These are phyloP conservation scores for Stenurella melanura DNA, from an alignment of 2,888 invertebrate species.

Conservation along the genomic window DNA sequence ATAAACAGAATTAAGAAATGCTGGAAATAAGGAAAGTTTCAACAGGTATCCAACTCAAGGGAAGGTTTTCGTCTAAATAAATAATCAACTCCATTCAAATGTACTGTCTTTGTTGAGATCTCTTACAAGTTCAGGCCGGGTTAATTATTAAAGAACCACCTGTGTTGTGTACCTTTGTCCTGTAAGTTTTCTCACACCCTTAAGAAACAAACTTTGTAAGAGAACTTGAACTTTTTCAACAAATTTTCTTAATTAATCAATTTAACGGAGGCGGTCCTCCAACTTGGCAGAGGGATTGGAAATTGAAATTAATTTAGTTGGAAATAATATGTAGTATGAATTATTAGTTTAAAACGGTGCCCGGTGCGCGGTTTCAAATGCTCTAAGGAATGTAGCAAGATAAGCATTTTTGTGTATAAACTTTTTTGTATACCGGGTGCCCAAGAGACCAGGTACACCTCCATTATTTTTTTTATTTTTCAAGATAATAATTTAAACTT, in stretches of 20 bases:
- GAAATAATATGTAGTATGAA: too few relatives aligned
- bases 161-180: constrained; percentile 42
- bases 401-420: too few relatives aligned
- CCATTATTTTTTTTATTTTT: too few relatives aligned
- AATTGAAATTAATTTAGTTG: neutral
- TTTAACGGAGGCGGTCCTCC: neutral
- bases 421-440: too few relatives aligned
- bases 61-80: constrained; percentile 24
- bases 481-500: too few relatives aligned
- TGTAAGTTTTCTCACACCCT: constrained; percentile 36
- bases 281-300: constrained; percentile 1
- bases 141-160: constrained; percentile 47
- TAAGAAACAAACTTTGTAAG: constrained; percentile 10
- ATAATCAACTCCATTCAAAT: constrained; percentile 27
- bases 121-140: constrained; percentile 25
- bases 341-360: too few relatives aligned
- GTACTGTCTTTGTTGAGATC: constrained; percentile 28
- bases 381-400: too few relatives aligned
- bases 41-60: constrained; percentile 26
- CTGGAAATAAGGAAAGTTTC: constrained; percentile 30
- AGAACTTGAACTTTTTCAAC: constrained; percentile 18
- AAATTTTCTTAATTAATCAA: constrained; percentile 35
- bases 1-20: constrained; percentile 13
- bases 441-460: too few relatives aligned
- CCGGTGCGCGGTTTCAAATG: too few relatives aligned